A percentile compares a stretch with the other conserved stretches of the same genome.
Evolutionary conservation across 2,113 vertebrate genomes (phyloP).

Genomic region (Sterrhoptilus dennistouni): DNA sequence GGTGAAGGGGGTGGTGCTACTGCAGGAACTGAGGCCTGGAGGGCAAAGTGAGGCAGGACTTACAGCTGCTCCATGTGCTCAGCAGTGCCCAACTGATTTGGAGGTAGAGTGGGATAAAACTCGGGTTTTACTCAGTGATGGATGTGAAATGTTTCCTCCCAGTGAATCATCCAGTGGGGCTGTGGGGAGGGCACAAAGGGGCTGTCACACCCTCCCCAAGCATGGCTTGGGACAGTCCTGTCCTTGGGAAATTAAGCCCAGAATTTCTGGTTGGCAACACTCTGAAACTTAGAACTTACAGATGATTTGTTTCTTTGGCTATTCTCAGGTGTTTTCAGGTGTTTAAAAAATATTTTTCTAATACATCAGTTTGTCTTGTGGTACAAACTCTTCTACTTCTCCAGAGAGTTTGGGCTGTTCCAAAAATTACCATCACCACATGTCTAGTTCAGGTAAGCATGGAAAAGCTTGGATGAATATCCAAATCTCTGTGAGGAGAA

Average conservation of each 20-base stretch:
- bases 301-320: not conserved
- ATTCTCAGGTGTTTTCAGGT: not conserved
- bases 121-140: not conserved
- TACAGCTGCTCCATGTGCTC: not conserved
- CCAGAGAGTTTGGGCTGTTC: constrained; percentile 20
- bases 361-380: not conserved
- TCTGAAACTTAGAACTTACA: not conserved
- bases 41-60: not conserved
- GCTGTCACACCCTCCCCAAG: not conserved
- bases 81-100: not conserved
- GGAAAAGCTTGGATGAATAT: constrained; percentile 53
- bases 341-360: constrained; percentile 44
- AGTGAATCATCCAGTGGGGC: fast-evolving
- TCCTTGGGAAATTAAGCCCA: not conserved
- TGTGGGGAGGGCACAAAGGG: not conserved
- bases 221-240: not conserved
- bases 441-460: constrained; percentile 62
- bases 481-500: constrained; percentile 27
- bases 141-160: fast-evolving
- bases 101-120: not conserved
- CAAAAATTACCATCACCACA: constrained; percentile 56
- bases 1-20: not conserved
- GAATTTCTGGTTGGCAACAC: not conserved
- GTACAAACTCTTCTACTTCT: constrained; percentile 13
- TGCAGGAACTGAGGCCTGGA: not conserved